Evolutionary conservation across 2,888 invertebrate genomes (phyloP), one percentile per base, ranked within the genome.

Genomic region (Polymixis flavicincta): DNA sequence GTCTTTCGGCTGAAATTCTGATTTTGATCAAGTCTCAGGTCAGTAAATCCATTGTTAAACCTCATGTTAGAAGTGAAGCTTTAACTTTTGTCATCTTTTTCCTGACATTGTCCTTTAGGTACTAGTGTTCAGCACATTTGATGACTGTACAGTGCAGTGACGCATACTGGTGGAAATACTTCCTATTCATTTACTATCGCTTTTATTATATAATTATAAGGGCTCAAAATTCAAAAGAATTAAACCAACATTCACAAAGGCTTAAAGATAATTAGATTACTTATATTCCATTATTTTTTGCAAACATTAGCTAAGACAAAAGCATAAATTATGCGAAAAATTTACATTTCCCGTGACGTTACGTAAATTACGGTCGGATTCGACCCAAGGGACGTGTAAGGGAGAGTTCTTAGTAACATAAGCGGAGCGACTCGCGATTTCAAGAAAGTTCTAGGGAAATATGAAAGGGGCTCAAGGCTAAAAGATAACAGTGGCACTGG

Each of bases 321-420:
- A 71, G 83, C 83, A 82, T 88, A 84, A 83, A 87, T 87, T 85
- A 85, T 78, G 69, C 65, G 75, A 83, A 84, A 86, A 85, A 87
- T 88, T 84, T 88, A 85, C 84, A 86, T 88, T 86, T 77, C 85
- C 78, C 75, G 76, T 79, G 65, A 79, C 79, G 84, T 82, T 85
- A 86, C 87, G 87, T 86, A 88, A 87, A 89, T 89, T 83, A 82
- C 79, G 82, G 85, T 84, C 77, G 74, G 73, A 85, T 78, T 79
- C 66, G 80, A 79, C 86, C 84, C 85, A 79, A 28, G 80, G 77
- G 89, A 64, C 71, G 60, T 28, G 11, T 28, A 52, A 69, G 32
- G 74, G 32, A 11, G 55, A 0, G 66, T 13, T 37, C 48, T 42
- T 65, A 32, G 52, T 71, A 45, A 1, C 2, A 0, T 0, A 52